Evolutionary conservation across 2,888 invertebrate genomes (phyloP), one percentile per base, ranked within the genome.

Genomic region (Nemotelus nigrinus): DNA sequence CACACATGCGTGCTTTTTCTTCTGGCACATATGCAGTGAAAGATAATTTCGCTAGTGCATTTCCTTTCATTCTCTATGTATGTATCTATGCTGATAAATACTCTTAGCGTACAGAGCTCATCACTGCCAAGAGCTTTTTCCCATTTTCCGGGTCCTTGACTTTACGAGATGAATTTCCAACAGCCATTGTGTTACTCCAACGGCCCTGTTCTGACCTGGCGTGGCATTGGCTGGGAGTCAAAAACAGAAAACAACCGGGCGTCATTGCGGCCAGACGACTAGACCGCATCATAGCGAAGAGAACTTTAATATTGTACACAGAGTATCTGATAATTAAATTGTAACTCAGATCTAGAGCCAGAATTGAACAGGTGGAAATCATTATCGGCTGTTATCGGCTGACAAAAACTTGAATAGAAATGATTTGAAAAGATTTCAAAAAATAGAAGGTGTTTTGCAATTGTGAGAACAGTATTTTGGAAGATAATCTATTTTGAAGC

Each of bases 101-200:
- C 25, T 25, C n/a, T 57, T 25, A 57, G 10, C 57, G 25, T 57
- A 10, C 10, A 3, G n/a, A 25, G 25, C 25, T 25, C 25, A 57
- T 57, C 2, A 63, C n/a, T 70, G 70, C 53, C 70, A 70, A 53
- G 70, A 70, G 70, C 70, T 67, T 70, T 43, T 70, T 70, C 41
- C n/a, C 70, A 70, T 70, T 70, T 70, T 70, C 70, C 70, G 70
- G 70, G 70, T 70, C 70, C 70, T 70, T 70, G 70, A 70, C 70
- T 70, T 55, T 44, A 70, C 53, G 53, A 70, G 70, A 70, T 70
- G 70, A 70, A 55, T 70, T 70, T 70, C 43, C 70, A 25, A 25
- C 25, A 25, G 25, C 25, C 25, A 60, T 60, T 60, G 60, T 60
- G 60, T 10, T 57, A 64, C 64, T 8, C 65, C 65, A 45, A 45